Evolutionary conservation across 2,113 vertebrate species (phyloP).

Genomic region (Alectura lathami): DNA sequence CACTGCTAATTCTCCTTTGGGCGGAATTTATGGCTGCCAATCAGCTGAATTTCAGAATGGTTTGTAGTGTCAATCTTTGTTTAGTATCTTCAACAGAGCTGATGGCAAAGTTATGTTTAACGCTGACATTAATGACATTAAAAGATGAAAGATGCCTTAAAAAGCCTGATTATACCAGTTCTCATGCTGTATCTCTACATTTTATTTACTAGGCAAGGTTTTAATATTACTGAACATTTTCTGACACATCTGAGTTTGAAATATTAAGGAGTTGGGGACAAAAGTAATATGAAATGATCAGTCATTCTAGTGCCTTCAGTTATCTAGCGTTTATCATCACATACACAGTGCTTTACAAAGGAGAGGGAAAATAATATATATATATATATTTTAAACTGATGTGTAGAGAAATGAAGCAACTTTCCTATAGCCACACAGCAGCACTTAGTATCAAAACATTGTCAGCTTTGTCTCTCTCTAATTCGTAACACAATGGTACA

Average conservation of each 20-base stretch:
- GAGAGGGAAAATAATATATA: background rate
- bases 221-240: background rate
- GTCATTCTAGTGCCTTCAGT: background rate
- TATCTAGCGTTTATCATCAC: background rate
- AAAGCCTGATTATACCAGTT: background rate
- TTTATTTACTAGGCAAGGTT: background rate
- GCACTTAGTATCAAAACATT: background rate
- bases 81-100: background rate
- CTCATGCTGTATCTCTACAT: background rate
- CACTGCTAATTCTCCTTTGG: background rate
- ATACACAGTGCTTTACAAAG: background rate
- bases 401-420: background rate
- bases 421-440: background rate
- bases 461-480: background rate
- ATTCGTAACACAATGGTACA: background rate
- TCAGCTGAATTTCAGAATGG: background rate
- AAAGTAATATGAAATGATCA: background rate
- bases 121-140: conserved; percentile 1
- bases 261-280: background rate
- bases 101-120: background rate
- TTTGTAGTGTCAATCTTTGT: background rate
- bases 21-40: background rate
- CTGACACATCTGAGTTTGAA: background rate
- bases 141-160: background rate
- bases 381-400: background rate